phyloP scores from a whole-genome alignment of 2,888 invertebrate species.

The Nyleta sp. region DNA sequence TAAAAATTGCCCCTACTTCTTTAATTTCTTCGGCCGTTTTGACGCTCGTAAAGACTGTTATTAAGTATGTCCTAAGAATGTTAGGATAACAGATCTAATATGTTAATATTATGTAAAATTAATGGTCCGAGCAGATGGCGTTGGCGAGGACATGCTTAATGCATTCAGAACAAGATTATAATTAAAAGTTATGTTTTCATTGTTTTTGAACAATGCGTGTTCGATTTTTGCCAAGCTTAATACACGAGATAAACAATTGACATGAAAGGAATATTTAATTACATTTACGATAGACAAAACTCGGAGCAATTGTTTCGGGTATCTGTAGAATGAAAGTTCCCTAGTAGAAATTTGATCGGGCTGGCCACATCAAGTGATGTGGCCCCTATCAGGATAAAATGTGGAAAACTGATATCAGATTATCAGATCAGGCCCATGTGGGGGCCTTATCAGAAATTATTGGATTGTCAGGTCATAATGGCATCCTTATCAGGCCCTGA shows the following conservation, averaged over 20 bases:
- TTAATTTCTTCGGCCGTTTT: conserved; percentile 39
- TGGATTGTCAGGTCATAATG: too few species aligned
- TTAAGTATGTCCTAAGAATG: conserved; percentile 43
- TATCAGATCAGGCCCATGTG: too few species aligned
- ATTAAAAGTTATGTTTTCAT: conserved; percentile 2
- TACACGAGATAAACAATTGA: too few species aligned
- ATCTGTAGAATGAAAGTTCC: too few species aligned
- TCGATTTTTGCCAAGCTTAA: background rate
- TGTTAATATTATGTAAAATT: conserved; percentile 43
- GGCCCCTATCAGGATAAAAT: too few species aligned
- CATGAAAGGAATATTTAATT: too few species aligned
- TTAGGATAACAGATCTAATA: conserved; percentile 36
- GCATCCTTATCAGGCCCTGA: too few species aligned
- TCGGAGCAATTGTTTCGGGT: too few species aligned
- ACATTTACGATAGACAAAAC: too few species aligned
- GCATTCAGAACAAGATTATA: conserved; percentile 10
- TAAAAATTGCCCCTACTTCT: conserved; percentile 37
- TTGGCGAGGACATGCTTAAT: conserved; percentile 20
- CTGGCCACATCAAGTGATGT: too few species aligned
- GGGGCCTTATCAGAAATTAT: too few species aligned
- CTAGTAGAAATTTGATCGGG: background rate
- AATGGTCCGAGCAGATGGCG: conserved; percentile 33
- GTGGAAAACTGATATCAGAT: too few species aligned
- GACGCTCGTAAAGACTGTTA: conserved; percentile 42
- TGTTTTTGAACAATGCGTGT: background rate